Evolutionary conservation across 2,888 invertebrate species (phyloP), one percentile per base, ranked within the genome.

Genomic region (Asteroscopus sphinx): DNA sequence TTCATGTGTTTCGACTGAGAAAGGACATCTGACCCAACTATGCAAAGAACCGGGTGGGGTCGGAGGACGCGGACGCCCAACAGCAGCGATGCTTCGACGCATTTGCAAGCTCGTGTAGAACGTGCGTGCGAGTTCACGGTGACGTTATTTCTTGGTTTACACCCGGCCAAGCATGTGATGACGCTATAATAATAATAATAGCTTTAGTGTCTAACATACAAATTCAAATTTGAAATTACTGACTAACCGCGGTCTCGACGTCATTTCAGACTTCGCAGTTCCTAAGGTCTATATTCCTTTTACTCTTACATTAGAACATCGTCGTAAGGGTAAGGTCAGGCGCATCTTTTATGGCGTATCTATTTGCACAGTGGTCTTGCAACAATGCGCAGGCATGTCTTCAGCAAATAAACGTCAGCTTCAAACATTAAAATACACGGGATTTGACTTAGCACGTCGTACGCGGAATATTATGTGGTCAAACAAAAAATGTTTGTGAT

Each of bases 311-410:
- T 30, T 42, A 37, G 39, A 52, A 58, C n/a, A 15, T 28, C 37
- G 48, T 6, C 51, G 32, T 53, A 42, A 58, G 70, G 65, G 55
- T 66, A 63, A 63, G 52, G 46, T 51, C 48, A 70, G 66, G 69
- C 64, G 62, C 69, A 62, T 72, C 66, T 67, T 83, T 80, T 80
- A 77, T 79, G 77, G 64, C 63, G 37, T 68, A 73, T 73, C 63
- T 86, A 79, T 87, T 87, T 90, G 85, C 85, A 73, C 77, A 88
- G 81, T 81, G 80, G 83, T 85, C 83, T 84, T 81, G 84, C 88
- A 82, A 85, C 86, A 82, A 80, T 82, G 83, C 80, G 56, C 71
- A 86, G 87, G 89, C 73, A 89, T 82, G 85, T 84, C 78, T 75
- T 86, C 68, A 71, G 71, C 83, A 90, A 88, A 89, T 79, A 90